A percentile compares a stretch with the other conserved stretches of the same genome.
Evolutionary conservation across 2,888 invertebrate genomes (phyloP).

Genomic region (Abrostola tripartita): DNA sequence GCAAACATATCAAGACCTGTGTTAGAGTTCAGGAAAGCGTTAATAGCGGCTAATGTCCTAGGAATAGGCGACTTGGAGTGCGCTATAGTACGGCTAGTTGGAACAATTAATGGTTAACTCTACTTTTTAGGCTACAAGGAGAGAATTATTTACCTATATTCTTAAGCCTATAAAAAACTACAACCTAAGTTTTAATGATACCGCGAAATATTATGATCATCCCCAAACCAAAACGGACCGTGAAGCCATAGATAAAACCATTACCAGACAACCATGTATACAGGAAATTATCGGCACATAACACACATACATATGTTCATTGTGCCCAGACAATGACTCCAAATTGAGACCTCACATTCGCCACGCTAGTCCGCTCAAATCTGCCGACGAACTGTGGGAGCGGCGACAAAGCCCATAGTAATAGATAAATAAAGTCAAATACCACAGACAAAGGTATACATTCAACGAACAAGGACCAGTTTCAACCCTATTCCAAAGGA

Average conservation of each 20-base stretch:
- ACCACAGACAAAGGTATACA: constrained; percentile 55
- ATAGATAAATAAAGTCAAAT: constrained; percentile 80
- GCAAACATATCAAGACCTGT: no score
- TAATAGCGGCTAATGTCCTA: no score
- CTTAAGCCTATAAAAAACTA: no score
- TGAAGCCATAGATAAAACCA: constrained; percentile 51
- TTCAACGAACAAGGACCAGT: constrained; percentile 18
- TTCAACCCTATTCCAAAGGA: constrained; percentile 8
- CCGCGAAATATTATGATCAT: constrained; percentile 32
- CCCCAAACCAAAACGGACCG: constrained; percentile 42
- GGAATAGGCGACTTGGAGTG: no score
- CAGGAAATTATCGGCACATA: constrained; percentile 49
- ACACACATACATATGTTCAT: constrained; percentile 53
- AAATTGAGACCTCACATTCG: constrained; percentile 85
- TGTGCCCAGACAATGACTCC: constrained; percentile 75
- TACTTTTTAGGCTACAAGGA: no score
- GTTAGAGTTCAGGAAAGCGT: no score
- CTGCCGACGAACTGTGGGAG: constrained; percentile 68
- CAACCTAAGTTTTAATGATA: constrained; percentile 32
- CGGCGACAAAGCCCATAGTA: constrained; percentile 73
- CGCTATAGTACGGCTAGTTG: no score
- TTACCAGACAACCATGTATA: constrained; percentile 48
- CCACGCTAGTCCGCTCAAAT: constrained; percentile 71
- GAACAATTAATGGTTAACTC: no score
- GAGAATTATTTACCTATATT: no score